Conservation (phyloP, 2,113 vertebrate species). For the Ciconia maguari region DNA sequence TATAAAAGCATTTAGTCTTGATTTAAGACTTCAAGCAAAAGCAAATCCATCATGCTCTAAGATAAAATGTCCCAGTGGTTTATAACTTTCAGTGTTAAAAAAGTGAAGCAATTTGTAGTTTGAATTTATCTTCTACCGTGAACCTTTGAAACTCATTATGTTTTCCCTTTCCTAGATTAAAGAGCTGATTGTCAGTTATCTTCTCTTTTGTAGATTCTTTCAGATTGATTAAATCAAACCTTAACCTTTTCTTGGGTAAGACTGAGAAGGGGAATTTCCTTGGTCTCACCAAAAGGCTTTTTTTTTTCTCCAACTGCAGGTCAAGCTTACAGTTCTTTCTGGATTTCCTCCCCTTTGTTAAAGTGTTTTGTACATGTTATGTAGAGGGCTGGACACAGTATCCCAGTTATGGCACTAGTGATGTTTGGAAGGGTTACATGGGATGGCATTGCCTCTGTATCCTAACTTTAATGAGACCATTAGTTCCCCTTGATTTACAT, state of each 20-base stretch:
- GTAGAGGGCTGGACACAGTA: neutral
- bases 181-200: neutral
- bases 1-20: constrained; percentile 29
- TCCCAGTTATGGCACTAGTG: neutral
- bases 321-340: neutral
- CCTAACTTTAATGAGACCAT: neutral
- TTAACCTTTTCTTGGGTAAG: neutral
- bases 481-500: neutral
- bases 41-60: neutral
- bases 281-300: neutral
- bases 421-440: neutral
- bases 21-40: constrained; percentile 28
- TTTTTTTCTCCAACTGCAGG: fast-evolving
- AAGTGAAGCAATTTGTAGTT: constrained; percentile 37
- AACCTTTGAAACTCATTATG: constrained; percentile 29
- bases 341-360: neutral
- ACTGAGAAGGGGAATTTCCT: neutral
- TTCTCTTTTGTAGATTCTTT: neutral
- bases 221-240: neutral
- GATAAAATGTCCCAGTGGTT: constrained; percentile 28
- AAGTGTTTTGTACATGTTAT: neutral
- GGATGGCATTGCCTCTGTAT: neutral
- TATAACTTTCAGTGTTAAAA: constrained; percentile 27
- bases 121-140: neutral
- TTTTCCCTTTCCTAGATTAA: neutral